A percentile compares a stretch with the other conserved stretches of the same genome.
phyloP scores from a whole-genome alignment of 2,113 vertebrate species.

The Nibea coibor region DNA sequence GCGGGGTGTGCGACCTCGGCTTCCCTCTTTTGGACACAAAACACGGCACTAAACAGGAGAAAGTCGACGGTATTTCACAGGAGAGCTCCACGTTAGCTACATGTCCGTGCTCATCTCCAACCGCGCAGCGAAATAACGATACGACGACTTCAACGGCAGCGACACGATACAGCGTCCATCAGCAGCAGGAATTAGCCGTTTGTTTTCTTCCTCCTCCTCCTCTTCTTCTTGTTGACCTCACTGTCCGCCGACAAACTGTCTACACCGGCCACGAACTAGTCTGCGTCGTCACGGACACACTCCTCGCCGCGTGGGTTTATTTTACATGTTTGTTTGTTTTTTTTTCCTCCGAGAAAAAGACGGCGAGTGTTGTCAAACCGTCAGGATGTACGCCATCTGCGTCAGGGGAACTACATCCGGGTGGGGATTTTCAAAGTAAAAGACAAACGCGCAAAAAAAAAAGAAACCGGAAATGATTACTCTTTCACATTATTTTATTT shows the following conservation, averaged over 20 bases:
- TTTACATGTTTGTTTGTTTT: slow-evolving; percentile 70
- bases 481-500: background rate
- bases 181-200: slow-evolving; percentile 17
- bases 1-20: slow-evolving; percentile 8
- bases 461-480: background rate
- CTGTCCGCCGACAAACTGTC: background rate
- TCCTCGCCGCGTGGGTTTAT: background rate
- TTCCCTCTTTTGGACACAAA: background rate
- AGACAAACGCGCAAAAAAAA: fast-evolving
- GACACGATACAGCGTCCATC: slow-evolving; percentile 53
- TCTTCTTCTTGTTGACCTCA: background rate
- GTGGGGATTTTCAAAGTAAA: slow-evolving; percentile 66
- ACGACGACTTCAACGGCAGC: slow-evolving; percentile 30
- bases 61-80: slow-evolving; percentile 29
- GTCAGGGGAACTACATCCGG: slow-evolving; percentile 63
- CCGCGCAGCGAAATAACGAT: slow-evolving; percentile 34
- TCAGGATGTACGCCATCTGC: slow-evolving; percentile 59
- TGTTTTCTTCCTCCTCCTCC: background rate
- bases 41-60: background rate
- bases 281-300: background rate
- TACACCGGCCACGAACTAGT: background rate
- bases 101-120: slow-evolving; percentile 47
- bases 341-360: slow-evolving; percentile 33
- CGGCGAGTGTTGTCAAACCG: slow-evolving; percentile 73
- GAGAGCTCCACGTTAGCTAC: slow-evolving; percentile 49